Evolutionary conservation across 2,797 vertebrate species (phyloP).

Genomic region (Loriculus beryllinus): DNA sequence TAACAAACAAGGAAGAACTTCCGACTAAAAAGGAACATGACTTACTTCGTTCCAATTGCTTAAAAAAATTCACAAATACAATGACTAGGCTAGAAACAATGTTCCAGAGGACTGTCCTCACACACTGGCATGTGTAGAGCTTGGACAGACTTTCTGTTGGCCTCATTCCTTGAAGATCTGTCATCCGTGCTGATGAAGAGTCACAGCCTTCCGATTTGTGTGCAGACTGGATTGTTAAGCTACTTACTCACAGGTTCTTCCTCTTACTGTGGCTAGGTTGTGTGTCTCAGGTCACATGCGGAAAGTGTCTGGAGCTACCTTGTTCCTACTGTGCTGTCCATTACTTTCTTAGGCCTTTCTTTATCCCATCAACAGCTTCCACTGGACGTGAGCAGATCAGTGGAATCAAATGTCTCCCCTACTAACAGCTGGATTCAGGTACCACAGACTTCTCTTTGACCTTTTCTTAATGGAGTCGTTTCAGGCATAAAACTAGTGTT

Average conservation of each 20-base stretch:
- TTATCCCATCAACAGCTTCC: neutral
- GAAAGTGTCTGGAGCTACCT: neutral
- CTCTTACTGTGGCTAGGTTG: neutral
- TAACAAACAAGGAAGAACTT: neutral
- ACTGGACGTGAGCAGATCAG: neutral
- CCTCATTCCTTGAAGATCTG: constrained; percentile 29
- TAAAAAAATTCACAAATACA: neutral
- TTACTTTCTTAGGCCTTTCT: neutral
- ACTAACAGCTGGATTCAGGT: neutral
- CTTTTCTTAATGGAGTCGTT: neutral
- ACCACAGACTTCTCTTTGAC: neutral
- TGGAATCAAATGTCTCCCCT: neutral
- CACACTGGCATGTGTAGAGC: neutral
- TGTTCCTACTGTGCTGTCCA: neutral
- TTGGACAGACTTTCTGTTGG: neutral
- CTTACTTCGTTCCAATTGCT: constrained; percentile 2
- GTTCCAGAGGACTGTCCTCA: neutral
- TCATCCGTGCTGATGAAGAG: neutral
- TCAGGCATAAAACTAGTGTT: neutral
- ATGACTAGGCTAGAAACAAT: constrained; percentile 10
- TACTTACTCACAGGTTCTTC: neutral
- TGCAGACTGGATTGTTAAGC: neutral
- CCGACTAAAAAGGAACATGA: constrained; percentile 8
- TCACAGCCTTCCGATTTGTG: neutral
- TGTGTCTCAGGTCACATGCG: neutral